Evolutionary conservation across 2,797 vertebrate genomes (phyloP), one percentile per base, ranked within the genome.

Genomic region (Antrozous pallidus): DNA sequence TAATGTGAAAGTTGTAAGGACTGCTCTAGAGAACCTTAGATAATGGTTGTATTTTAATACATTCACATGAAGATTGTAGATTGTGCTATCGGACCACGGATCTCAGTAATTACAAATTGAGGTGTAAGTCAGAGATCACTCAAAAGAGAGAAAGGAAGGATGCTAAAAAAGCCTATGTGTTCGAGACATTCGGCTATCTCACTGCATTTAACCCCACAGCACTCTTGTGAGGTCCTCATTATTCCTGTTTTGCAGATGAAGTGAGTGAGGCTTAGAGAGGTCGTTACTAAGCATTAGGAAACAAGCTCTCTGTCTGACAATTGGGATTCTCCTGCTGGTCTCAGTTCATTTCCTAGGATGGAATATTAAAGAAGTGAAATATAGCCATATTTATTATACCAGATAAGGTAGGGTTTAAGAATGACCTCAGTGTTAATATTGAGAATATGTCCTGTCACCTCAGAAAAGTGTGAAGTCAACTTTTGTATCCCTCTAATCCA

Each of bases 381-480:
- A 86, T 90, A 91, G 84, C 47, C 91, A 58, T 92, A 24, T 16
- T 31, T 74, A 91, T 24, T 63, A 40, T 74, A 33, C 49, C 26
- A 75, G 69, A 89, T 28, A 85, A 47, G 22, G 56, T 10, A 56
- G 58, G 38, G 28, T 63, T 88, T 58, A 93, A 91, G 86, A 71
- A 45, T 13, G 17, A 6, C 71, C 78, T 93, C 75, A 33, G 82
- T 90, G 58, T 95, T 92, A 56, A 63, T 26, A 42, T 3, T 82
- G 78, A 94, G 85, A 81, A 84, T 63, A 80, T 13, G 20, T 89
- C 28, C 51, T 42, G 9, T 80, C 54, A 71, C 16, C 6, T 94
- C 84, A 88, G 90, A 85, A 94, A 85, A 87, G 93, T 91, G 81
- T 94, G 90, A 90, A 93, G 47, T 94, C 70, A 82, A 6, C 31